Evolutionary conservation across 2,797 vertebrate genomes (phyloP), one percentile per base, ranked within the genome.

Genomic region (Tenualosa thibaudeaui): DNA sequence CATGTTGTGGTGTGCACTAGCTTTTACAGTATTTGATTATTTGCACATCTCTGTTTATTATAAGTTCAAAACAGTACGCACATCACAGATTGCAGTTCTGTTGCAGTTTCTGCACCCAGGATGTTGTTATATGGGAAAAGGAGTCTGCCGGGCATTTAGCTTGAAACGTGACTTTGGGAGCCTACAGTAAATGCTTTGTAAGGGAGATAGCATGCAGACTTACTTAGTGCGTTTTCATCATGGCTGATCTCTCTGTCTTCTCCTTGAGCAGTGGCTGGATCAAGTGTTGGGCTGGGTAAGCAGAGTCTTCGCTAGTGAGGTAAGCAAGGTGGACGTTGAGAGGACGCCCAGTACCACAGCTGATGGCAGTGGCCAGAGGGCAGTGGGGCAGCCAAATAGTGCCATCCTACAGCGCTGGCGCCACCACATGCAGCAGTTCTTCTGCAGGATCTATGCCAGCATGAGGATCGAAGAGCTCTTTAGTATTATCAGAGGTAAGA

Each of bases 381-480:
- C 62, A 15, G 68, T 1, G 13, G 31, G 37, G 13, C 68, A 75
- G 68, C 68, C 13, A 3, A 56, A 10, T 17, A 65, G 71, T 37
- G 90, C 92, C 68, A 93, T 96, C 2, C 88, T 99, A 89, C 97
- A 96, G 86, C 97, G 97, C 81, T 99, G 98, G 98, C 94, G 97
- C 3, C 97, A 97, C 89, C 98, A 99, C 0, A 97, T 98, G 91
- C 98, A 99, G 84, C 95, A 97, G 91, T 99, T 99, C 91, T 98
- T 99, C 93, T 99, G 98, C 92, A 96, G 96, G 85, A 96, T 97
- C 90, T 99, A 98, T 0, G 98, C 98, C 84, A 96, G 96, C 93
- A 97, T 99, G 96, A 95, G 98, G 92, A 99, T 99, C 0, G 97
- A 98, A 24, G 98, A 99, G 91, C 97, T 99, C 53, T 99, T 99